A percentile compares a stretch with the other conserved stretches of the same genome.
phyloP scores from a whole-genome alignment of 2,888 invertebrate genomes.

The Euphydryas editha region DNA sequence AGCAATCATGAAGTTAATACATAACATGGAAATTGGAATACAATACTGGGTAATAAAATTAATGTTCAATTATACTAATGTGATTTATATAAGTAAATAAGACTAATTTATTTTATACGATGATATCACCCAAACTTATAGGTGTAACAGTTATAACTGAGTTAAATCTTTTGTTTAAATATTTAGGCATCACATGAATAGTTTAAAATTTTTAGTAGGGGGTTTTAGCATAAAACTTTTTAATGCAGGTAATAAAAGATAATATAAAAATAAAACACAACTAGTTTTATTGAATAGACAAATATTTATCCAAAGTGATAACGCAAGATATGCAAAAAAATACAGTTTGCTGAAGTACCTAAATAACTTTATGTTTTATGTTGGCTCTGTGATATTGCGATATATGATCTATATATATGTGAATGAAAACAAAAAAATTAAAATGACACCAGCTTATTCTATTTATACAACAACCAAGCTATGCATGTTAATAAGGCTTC shows the following conservation, averaged over 20 bases:
- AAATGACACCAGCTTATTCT: conserved; percentile 17
- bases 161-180: too few species aligned
- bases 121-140: neutral
- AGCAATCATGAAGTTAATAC: too few species aligned
- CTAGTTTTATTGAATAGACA: neutral
- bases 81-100: too few species aligned
- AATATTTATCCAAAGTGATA: neutral
- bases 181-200: too few species aligned
- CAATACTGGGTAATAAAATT: too few species aligned
- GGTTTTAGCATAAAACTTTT: neutral
- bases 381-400: neutral
- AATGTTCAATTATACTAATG: too few species aligned
- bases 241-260: neutral
- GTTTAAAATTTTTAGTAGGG: too few species aligned
- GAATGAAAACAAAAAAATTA: conserved; percentile 9
- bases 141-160: too few species aligned
- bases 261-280: neutral
- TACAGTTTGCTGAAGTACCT: neutral
- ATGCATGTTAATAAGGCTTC: conserved; percentile 33
- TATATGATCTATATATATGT: neutral
- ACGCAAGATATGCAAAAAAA: neutral
- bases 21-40: too few species aligned
- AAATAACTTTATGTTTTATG: neutral
- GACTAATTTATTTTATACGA: neutral
- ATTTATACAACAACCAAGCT: conserved; percentile 18